Evolutionary conservation across 2,888 invertebrate genomes (phyloP).

Genomic region (Machimus atricapillus): DNA sequence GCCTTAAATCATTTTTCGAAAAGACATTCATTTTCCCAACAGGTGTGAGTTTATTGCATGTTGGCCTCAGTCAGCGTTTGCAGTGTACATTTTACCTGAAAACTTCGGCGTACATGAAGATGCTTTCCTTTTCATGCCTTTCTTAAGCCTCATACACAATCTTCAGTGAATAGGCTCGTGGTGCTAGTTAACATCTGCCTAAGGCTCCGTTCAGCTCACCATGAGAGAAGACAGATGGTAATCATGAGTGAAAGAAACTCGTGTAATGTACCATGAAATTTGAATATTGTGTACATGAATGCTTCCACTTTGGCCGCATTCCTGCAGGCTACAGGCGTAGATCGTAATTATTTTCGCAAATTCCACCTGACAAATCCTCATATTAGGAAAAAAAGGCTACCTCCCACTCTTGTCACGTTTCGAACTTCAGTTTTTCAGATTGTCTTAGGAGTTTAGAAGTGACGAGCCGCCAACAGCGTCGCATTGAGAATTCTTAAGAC

Average conservation of each 20-base stretch:
- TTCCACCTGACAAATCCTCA: not conserved
- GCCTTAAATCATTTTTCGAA: not conserved
- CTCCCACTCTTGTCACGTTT: not conserved
- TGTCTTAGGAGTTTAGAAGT: not conserved
- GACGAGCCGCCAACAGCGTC: not conserved
- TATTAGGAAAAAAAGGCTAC: not conserved
- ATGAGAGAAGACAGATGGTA: constrained; percentile 19
- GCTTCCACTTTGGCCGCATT: not conserved
- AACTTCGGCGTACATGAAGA: not conserved
- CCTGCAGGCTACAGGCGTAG: not conserved
- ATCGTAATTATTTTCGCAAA: constrained; percentile 4
- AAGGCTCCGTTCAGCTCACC: not conserved
- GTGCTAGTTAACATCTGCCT: constrained; percentile 21
- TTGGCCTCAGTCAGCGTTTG: not conserved
- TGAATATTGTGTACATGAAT: constrained; percentile 12
- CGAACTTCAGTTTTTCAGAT: not conserved
- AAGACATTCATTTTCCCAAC: constrained; percentile 11
- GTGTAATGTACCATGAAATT: constrained; percentile 17
- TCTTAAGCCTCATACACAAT: not conserved
- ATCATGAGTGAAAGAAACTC: not conserved
- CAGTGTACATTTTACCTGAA: not conserved
- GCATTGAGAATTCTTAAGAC: not conserved
- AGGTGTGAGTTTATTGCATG: constrained; percentile 29
- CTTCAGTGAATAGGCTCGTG: constrained; percentile 14
- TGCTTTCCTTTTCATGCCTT: not conserved